These are phyloP conservation scores for Sterrhoptilus dennistouni DNA, from an alignment of 2,113 vertebrate genomes.

Conservation along the genomic window DNA sequence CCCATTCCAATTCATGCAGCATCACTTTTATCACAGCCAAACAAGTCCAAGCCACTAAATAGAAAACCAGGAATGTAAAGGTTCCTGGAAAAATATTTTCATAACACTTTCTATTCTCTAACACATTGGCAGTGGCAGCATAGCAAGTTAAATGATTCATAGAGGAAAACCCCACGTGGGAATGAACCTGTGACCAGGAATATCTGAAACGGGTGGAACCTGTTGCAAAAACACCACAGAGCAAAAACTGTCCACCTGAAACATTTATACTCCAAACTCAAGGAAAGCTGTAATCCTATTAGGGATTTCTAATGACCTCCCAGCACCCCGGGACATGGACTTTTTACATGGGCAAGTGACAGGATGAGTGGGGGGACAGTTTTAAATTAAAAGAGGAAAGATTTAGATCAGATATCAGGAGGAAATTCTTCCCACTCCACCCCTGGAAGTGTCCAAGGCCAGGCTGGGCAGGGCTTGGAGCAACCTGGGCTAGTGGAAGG, in stretches of 20 bases:
- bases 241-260: not conserved
- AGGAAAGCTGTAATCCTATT: not conserved
- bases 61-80: not conserved
- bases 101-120: not conserved
- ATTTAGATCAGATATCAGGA: not conserved
- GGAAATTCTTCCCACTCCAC: not conserved
- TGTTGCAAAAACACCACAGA: not conserved
- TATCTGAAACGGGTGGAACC: not conserved
- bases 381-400: not conserved
- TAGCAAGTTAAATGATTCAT: not conserved
- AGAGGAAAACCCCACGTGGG: not conserved
- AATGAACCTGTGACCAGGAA: not conserved
- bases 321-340: not conserved
- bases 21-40: not conserved
- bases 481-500: not conserved
- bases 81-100: not conserved
- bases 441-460: not conserved
- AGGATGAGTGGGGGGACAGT: accelerated
- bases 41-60: not conserved
- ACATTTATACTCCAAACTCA: not conserved
- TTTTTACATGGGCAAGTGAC: not conserved
- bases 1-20: not conserved
- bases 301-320: not conserved
- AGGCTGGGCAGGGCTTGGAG: not conserved
- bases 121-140: not conserved